Evolutionary conservation across 2,888 invertebrate species (phyloP).

Genomic region (Silvanus unidentatus): DNA sequence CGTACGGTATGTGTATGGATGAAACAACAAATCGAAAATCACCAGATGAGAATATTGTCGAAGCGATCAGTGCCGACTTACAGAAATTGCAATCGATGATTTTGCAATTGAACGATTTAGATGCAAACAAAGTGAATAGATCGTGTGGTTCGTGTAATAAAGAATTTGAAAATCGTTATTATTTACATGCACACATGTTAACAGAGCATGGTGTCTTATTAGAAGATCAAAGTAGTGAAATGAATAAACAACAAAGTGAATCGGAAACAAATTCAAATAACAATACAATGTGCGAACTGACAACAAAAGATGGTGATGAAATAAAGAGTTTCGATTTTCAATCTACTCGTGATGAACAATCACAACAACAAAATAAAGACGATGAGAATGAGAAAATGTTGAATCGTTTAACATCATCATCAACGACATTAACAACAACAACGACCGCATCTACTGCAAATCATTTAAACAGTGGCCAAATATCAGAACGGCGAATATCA

Average conservation of each 20-base stretch:
- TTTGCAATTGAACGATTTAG: constrained; percentile 76
- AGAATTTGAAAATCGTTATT: constrained; percentile 66
- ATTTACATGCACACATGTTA: constrained; percentile 63
- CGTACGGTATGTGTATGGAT: constrained; percentile 35
- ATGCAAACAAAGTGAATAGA: constrained; percentile 51
- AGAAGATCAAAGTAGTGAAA: constrained; percentile 41
- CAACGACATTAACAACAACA: no score
- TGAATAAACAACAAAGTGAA: constrained; percentile 36
- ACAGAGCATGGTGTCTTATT: constrained; percentile 58
- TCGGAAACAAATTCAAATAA: constrained; percentile 36
- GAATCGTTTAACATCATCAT: constrained; percentile 60
- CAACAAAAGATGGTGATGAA: constrained; percentile 51
- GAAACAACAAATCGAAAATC: constrained; percentile 21
- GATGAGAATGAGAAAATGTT: constrained; percentile 58
- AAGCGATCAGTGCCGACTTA: constrained; percentile 74
- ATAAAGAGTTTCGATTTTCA: no score
- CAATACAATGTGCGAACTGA: constrained; percentile 44
- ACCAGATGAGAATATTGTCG: constrained; percentile 35
- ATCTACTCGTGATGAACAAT: no score
- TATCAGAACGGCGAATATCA: constrained; percentile 53
- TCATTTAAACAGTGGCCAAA: constrained; percentile 30
- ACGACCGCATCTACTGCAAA: constrained; percentile 20
- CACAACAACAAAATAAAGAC: no score
- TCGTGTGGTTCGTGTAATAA: constrained; percentile 66
- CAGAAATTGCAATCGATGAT: constrained; percentile 89